Percentiles rank a stretch among this genome's conserved stretches.
Conservation (phyloP, 1,140 invertebrate species). For the Euwallacea fornicatus region DNA sequence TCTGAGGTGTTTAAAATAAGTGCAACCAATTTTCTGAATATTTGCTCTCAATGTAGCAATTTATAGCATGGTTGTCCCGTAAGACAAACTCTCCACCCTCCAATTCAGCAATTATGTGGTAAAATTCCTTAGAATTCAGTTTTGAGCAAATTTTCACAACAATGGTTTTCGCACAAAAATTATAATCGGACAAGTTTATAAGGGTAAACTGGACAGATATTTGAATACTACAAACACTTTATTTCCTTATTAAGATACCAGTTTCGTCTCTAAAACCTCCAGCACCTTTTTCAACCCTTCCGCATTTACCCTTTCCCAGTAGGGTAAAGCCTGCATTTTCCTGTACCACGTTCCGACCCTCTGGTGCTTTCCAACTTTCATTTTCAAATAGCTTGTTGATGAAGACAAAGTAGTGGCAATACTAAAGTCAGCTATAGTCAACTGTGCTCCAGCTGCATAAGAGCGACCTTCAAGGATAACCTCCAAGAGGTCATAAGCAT, state of each 20-base stretch:
- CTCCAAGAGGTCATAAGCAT: conserved; percentile 37
- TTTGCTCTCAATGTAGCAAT: too few species aligned
- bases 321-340: conserved; percentile 18
- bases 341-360: conserved; percentile 20
- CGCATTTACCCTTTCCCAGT: conserved; percentile 21
- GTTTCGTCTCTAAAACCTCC: conserved; percentile 6
- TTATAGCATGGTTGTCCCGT: too few species aligned
- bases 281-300: conserved; percentile 11
- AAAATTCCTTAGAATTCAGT: too few species aligned
- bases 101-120: too few species aligned
- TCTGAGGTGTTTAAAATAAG: too few species aligned
- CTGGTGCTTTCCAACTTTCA: conserved; percentile 15
- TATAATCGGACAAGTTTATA: too few species aligned
- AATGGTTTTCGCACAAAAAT: too few species aligned
- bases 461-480: conserved; percentile 27
- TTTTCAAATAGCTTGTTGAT: conserved; percentile 47
- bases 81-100: too few species aligned
- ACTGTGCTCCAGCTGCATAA: conserved; percentile 48
- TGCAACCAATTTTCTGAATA: too few species aligned
- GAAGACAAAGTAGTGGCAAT: conserved; percentile 45
- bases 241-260: background rate
- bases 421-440: conserved; percentile 58
- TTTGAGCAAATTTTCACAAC: too few species aligned
- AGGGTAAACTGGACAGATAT: too few species aligned
- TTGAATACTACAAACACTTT: too few species aligned